Percentiles rank a stretch among this genome's conserved stretches.
Conservation (phyloP, 2,888 invertebrate genomes). For the Drosophila mettleri region DNA sequence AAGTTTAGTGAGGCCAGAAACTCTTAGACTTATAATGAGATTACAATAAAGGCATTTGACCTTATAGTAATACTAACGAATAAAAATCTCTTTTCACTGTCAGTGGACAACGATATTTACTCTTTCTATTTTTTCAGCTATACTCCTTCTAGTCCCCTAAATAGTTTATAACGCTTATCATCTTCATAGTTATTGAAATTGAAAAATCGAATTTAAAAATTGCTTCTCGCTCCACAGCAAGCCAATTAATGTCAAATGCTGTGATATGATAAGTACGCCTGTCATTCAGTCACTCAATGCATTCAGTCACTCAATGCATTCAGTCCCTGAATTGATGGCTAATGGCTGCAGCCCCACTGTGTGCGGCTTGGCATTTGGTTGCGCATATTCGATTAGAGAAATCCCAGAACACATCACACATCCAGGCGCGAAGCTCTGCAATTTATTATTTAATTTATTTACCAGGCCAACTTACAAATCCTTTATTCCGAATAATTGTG, state of each 20-base stretch:
- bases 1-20: neutral
- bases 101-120: neutral
- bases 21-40: slow-evolving; percentile 47
- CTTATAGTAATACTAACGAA: too few species aligned
- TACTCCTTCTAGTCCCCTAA: neutral
- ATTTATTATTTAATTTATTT: slow-evolving; percentile 79
- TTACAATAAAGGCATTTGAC: neutral
- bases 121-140: neutral
- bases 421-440: slow-evolving; percentile 54
- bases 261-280: slow-evolving; percentile 31
- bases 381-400: slow-evolving; percentile 73
- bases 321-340: slow-evolving; percentile 11
- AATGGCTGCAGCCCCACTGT: neutral
- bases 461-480: slow-evolving; percentile 69
- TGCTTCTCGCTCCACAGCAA: slow-evolving; percentile 33
- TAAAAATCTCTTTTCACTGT: too few species aligned
- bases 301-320: slow-evolving; percentile 20
- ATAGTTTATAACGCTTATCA: neutral
- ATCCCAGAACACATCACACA: slow-evolving; percentile 51
- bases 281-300: slow-evolving; percentile 17
- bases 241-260: slow-evolving; percentile 61
- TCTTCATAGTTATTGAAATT: slow-evolving; percentile 4
- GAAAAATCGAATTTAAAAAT: slow-evolving; percentile 35
- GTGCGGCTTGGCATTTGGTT: slow-evolving; percentile 33
- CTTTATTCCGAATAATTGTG: slow-evolving; percentile 25